phyloP scores from a whole-genome alignment of 2,797 vertebrate genomes.

The Rhinella marina region DNA sequence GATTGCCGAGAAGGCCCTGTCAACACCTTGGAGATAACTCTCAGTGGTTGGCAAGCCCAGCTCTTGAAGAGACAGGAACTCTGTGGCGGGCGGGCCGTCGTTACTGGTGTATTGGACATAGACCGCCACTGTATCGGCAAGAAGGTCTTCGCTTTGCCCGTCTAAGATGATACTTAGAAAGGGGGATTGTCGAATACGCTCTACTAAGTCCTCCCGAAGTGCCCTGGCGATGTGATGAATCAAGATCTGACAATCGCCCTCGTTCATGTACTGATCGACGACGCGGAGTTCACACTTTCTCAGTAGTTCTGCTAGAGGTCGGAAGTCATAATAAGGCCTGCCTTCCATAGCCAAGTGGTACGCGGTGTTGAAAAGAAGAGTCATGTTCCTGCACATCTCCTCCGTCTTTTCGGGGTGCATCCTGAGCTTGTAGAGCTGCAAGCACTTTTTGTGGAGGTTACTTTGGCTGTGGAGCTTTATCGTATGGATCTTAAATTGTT shows the following conservation, averaged over 20 bases:
- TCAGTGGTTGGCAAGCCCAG: slow-evolving; percentile 84
- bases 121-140: slow-evolving; percentile 89
- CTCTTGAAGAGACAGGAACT: slow-evolving; percentile 94
- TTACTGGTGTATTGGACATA: slow-evolving; percentile 91
- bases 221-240: slow-evolving; percentile 91
- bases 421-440: slow-evolving; percentile 95
- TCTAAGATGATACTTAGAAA: slow-evolving; percentile 94
- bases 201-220: slow-evolving; percentile 89
- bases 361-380: slow-evolving; percentile 90
- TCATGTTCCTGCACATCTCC: slow-evolving; percentile 97
- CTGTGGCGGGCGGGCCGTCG: slow-evolving; percentile 87
- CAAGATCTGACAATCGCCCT: slow-evolving; percentile 93
- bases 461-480: slow-evolving; percentile 98
- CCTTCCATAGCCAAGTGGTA: slow-evolving; percentile 94
- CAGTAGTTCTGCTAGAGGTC: slow-evolving; percentile 90
- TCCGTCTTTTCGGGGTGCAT: slow-evolving; percentile 98
- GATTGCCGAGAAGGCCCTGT: slow-evolving; percentile 86
- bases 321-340: slow-evolving; percentile 89
- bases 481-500: slow-evolving; percentile 98
- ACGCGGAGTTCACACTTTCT: slow-evolving; percentile 95
- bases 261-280: slow-evolving; percentile 97
- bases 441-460: slow-evolving; percentile 98
- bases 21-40: slow-evolving; percentile 90
- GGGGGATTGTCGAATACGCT: slow-evolving; percentile 91
- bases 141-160: slow-evolving; percentile 86